These are phyloP conservation scores for Planococcus citri DNA, from an alignment of 1,140 invertebrate species.

Conservation along the genomic window DNA sequence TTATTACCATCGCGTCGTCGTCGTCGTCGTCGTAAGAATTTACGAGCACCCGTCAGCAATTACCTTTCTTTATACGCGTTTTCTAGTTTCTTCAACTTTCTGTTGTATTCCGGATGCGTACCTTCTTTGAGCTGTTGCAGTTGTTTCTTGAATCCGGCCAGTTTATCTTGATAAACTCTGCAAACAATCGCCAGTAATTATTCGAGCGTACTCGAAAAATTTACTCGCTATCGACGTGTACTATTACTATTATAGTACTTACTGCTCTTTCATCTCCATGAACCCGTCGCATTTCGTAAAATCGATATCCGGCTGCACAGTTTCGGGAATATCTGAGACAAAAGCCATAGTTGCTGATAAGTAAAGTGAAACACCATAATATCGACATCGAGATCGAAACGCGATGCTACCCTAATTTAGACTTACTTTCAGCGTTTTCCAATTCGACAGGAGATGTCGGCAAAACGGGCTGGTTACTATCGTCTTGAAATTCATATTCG, in stretches of 20 bases:
- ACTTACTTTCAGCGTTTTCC: neutral
- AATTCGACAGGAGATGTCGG: neutral
- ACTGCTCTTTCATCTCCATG: conserved; percentile 14
- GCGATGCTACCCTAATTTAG: neutral
- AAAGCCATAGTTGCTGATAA: too few relatives aligned
- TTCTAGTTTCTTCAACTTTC: conserved; percentile 69
- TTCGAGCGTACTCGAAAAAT: neutral
- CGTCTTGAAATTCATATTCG: conserved; percentile 10
- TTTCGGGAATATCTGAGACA: neutral
- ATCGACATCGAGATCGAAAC: too few relatives aligned
- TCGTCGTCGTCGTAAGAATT: conserved; percentile 15
- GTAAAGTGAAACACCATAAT: too few relatives aligned
- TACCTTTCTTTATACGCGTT: conserved; percentile 60
- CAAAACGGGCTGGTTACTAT: neutral
- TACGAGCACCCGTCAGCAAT: conserved; percentile 18
- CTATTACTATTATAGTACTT: too few relatives aligned
- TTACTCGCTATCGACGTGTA: neutral
- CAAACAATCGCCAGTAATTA: neutral
- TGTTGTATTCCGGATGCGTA: conserved; percentile 72
- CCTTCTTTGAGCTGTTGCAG: conserved; percentile 76
- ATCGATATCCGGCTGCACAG: neutral
- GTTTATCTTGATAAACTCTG: conserved; percentile 80
- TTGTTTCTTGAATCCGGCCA: conserved; percentile 78
- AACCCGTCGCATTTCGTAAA: neutral
- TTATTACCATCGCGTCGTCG: conserved; percentile 2